Base-by-base conservation (phyloP, 2,113 vertebrate species). In the Columbina picui region DNA sequence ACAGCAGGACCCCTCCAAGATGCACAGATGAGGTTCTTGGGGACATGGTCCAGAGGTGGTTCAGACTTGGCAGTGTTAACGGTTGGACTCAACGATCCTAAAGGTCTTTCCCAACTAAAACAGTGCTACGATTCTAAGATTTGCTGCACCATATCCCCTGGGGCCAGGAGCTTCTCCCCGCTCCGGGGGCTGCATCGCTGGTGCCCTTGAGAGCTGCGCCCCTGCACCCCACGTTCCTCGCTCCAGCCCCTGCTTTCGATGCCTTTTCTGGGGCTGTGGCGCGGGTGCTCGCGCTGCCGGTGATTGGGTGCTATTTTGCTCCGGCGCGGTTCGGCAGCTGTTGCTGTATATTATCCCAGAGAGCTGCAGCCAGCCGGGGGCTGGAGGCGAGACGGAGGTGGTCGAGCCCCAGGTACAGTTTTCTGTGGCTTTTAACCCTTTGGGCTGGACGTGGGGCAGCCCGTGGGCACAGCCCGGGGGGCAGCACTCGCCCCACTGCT, bases 261-360 rank as follows among this genome's bases (percentile, higher is more conserved):
- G 87, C 84, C 88, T 68, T 84, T 77, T 67, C 17, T 52, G 94
- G 90, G 84, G 84, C 64, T 43, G 78, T 3, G n/a, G 60, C 39
- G 3, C 26, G 82, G 52, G 92, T 60, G 84, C 84, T 53, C 12
- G 8, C n/a, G 87, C 87, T 14, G 77, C 84, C 15, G 43, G 47
- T 94, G 95, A 98, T 97, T 97, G 97, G 97, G 89, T 94, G 96
- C 94, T 96, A 97, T 96, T 97, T 98, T 96, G 85, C 94, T 97
- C 95, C 65, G 2, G 81, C 95, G 63, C 50, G 5, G n/a, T 23
- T 52, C 56, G 74, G 96, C 98, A 98, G 97, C 98, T 98, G 98
- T 97, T 77, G 96, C 96, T 96, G 97, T 81, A 77, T 67, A 88
- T 97, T 97, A 96, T 76, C 78, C 73, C 4, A 11, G 26, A 53